Evolutionary conservation across 2,797 vertebrate species (phyloP).

Genomic region (Darevskia mixta): DNA sequence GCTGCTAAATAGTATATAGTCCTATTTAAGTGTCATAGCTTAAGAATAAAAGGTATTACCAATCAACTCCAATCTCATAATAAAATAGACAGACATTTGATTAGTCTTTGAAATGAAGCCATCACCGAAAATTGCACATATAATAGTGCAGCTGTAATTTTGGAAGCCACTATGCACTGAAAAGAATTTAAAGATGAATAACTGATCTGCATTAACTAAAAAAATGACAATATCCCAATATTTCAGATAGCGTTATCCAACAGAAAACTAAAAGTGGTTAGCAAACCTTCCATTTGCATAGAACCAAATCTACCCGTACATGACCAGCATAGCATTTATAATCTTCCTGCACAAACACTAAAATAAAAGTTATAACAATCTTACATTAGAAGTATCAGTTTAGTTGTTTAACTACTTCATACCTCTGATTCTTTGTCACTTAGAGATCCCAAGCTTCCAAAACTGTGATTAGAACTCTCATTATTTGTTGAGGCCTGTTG

Average conservation of each 20-base stretch:
- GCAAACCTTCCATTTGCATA: not conserved
- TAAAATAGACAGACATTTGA: not conserved
- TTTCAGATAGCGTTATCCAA: not conserved
- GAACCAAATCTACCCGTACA: not conserved
- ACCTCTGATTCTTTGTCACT: conserved; percentile 99
- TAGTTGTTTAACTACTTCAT: conserved; percentile 58
- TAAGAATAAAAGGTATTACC: not conserved
- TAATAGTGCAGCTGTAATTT: not conserved
- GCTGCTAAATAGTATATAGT: no score
- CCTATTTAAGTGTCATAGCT: not conserved
- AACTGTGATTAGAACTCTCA: conserved; percentile 99
- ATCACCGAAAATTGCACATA: not conserved
- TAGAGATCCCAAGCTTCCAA: conserved; percentile 97
- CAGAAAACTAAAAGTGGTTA: not conserved
- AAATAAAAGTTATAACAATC: not conserved
- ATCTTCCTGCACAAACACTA: not conserved
- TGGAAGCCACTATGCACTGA: not conserved
- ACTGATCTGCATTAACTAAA: not conserved
- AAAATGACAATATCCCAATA: not conserved
- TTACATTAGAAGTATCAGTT: conserved; percentile 27
- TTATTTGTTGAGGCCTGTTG: conserved; percentile 95
- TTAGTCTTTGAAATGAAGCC: not conserved
- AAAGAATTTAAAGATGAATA: not conserved
- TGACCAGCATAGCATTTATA: not conserved
- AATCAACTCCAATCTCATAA: not conserved